Conservation (phyloP, 2,797 vertebrate genomes). For the Pterois miles region DNA sequence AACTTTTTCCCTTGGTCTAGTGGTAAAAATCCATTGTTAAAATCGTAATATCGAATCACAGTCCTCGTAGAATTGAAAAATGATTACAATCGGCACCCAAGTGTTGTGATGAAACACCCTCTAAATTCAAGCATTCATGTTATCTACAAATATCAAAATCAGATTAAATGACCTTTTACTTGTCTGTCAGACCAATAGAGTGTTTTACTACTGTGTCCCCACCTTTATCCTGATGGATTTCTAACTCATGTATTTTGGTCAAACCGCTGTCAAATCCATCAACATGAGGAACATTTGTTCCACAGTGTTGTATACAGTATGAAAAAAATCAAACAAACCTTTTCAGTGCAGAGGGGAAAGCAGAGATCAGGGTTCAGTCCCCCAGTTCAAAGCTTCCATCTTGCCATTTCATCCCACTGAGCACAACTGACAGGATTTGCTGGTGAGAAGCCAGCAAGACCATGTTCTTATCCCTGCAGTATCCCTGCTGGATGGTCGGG, state of each 20-base stretch:
- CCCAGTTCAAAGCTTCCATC: slow-evolving; percentile 1
- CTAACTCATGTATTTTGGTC: slow-evolving; percentile 22
- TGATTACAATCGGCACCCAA: no score
- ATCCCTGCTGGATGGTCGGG: not conserved
- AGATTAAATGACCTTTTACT: not conserved
- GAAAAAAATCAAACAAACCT: slow-evolving; percentile 31
- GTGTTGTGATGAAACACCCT: not conserved
- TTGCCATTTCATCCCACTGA: not conserved
- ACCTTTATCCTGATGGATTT: not conserved
- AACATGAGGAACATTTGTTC: slow-evolving; percentile 33
- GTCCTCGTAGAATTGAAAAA: no score
- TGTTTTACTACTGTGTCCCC: not conserved
- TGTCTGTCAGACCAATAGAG: slow-evolving; percentile 1
- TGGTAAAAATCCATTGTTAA: no score
- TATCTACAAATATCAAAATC: not conserved
- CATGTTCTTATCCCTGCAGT: not conserved
- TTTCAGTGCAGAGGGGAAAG: slow-evolving; percentile 11
- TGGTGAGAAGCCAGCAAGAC: not conserved
- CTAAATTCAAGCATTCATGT: not conserved
- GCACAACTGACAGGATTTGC: not conserved
- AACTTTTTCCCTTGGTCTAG: no score
- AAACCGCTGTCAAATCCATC: slow-evolving; percentile 2
- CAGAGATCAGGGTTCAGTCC: not conserved
- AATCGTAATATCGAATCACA: no score
- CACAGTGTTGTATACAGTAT: not conserved